Evolutionary conservation across 2,113 vertebrate genomes (phyloP), one percentile per base, ranked within the genome.

Genomic region (Falco punctatus): DNA sequence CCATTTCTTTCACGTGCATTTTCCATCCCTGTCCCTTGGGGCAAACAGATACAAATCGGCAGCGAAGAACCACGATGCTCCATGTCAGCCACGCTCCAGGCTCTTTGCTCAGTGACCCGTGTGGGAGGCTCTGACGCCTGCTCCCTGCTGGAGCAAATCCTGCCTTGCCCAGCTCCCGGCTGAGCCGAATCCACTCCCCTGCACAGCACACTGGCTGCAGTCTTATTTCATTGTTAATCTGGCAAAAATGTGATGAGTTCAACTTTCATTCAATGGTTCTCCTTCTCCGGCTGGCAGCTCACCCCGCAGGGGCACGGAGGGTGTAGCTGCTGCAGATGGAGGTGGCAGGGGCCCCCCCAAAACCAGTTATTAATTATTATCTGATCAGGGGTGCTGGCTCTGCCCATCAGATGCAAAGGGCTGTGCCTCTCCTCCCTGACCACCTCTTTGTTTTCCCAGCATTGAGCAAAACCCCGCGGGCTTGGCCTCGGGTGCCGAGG

Each of bases 21-120:
- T 78, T 64, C 44, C 81, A 54, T 3, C 32, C 64, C 0, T 0
- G 8, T 32, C 7, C 72, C 49, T 20, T 1, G 1, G 42, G 59
- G 69, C 71, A 82, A 88, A 51, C 24, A 52, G 57, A 35, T 4
- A 18, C 15, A 52, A 59, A 74, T 6, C 2, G 4, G 40, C 61
- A 46, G 19, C 0, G 5, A n/a, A 11, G 20, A 21, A 32, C 24
- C 73, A 27, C 1, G 9, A 2, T 5, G 46, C 44, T 24, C n/a
- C 0, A 1, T 30, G 55, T n/a, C 73, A 5, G 16, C 46, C 9
- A 3, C 1, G 14, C 26, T 65, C 5, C 0, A 0, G 38, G 38
- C 44, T 51, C 83, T 91, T 77, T 84, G 73, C 83, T 75, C 40
- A 12, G 62, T 0, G 35, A 88, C n/a, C 67, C 9, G 1, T 10